phyloP scores from a whole-genome alignment of 2,888 invertebrate genomes.

The Gortyna flavago region DNA sequence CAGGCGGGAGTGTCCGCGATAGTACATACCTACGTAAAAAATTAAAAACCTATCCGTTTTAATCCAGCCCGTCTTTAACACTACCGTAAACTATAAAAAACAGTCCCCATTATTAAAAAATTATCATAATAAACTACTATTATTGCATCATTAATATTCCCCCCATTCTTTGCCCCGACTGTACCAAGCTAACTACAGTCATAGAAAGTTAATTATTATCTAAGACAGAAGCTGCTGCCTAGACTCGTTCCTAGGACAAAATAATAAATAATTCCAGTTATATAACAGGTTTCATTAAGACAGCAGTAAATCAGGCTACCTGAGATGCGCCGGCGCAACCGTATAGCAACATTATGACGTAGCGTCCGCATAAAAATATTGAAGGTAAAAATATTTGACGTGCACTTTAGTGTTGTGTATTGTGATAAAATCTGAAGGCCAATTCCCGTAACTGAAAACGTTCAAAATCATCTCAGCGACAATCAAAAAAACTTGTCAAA shows the following conservation, averaged over 20 bases:
- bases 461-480: no score
- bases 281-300: constrained; percentile 89
- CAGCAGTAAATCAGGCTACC: constrained; percentile 88
- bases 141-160: constrained; percentile 57
- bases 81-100: constrained; percentile 30
- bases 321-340: constrained; percentile 83
- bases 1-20: no score
- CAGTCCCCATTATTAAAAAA: constrained; percentile 50
- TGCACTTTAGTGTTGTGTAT: no score
- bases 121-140: constrained; percentile 53
- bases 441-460: no score
- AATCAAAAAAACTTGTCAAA: no score
- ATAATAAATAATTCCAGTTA: constrained; percentile 89
- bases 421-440: no score
- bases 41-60: constrained; percentile 11
- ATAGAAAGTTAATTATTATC: constrained; percentile 85
- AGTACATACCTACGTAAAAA: background rate
- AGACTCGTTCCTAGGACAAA: constrained; percentile 83
- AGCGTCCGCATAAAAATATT: constrained; percentile 72
- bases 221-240: constrained; percentile 84
- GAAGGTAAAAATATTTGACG: background rate
- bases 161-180: constrained; percentile 41
- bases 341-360: constrained; percentile 75
- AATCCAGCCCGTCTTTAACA: background rate
- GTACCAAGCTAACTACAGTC: constrained; percentile 67